These are phyloP conservation scores for Merops nubicus DNA, from an alignment of 2,113 vertebrate species.

Conservation along the genomic window DNA sequence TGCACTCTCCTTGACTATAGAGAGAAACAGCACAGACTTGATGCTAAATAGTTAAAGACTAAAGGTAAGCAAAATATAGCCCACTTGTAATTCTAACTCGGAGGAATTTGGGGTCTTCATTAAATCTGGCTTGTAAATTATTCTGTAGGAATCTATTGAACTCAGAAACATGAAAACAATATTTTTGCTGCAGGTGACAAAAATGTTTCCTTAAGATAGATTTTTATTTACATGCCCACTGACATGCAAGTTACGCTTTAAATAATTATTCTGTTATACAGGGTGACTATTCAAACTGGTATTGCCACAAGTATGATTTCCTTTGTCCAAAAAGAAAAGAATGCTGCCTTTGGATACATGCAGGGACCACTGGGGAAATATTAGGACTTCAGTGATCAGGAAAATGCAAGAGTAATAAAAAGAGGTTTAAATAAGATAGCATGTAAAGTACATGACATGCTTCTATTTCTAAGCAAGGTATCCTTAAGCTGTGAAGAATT, in stretches of 20 bases:
- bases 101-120: neutral
- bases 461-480: neutral
- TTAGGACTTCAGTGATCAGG: neutral
- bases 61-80: neutral
- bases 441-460: neutral
- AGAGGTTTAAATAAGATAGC: neutral
- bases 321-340: neutral
- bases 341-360: neutral
- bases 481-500: neutral
- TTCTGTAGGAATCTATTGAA: neutral
- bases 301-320: neutral
- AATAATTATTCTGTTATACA: neutral
- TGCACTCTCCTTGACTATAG: neutral
- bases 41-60: neutral
- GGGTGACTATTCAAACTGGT: neutral
- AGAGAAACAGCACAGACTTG: neutral
- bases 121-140: neutral
- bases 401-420: neutral
- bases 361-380: neutral
- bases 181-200: neutral
- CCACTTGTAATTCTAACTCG: neutral
- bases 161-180: neutral
- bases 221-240: neutral
- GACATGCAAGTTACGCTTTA: neutral
- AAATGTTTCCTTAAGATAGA: neutral